Evolutionary conservation across 2,888 invertebrate genomes (phyloP).

Genomic region (Eugnorisma glareosa): DNA sequence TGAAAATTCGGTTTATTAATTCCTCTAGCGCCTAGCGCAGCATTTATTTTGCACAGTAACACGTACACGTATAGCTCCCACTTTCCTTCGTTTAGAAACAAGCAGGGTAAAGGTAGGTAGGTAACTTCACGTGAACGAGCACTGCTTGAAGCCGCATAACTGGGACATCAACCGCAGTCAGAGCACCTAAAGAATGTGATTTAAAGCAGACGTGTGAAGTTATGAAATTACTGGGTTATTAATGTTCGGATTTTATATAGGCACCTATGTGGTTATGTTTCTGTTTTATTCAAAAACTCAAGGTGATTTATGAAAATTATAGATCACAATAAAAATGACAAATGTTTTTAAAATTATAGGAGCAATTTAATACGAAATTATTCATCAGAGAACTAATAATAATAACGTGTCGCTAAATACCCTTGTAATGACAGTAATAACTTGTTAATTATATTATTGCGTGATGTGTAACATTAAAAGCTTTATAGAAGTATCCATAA

Average conservation of each 20-base stretch:
- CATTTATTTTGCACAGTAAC: conserved; percentile 12
- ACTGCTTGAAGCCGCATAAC: conserved; percentile 48
- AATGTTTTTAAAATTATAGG: conserved; percentile 19
- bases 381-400: conserved; percentile 32
- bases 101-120: conserved; percentile 13
- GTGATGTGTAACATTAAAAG: conserved; percentile 74
- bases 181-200: conserved; percentile 44
- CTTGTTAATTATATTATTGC: conserved; percentile 79
- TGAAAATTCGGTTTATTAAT: conserved; percentile 55
- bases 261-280: not conserved
- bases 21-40: conserved; percentile 11
- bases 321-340: conserved; percentile 11
- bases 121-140: conserved; percentile 28
- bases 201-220: conserved; percentile 63
- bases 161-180: conserved; percentile 46
- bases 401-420: conserved; percentile 33
- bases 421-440: conserved; percentile 70
- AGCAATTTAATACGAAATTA: conserved; percentile 23
- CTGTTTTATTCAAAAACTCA: not conserved
- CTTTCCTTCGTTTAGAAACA: conserved; percentile 35
- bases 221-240: conserved; percentile 63
- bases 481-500: conserved; percentile 44
- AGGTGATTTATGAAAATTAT: conserved; percentile 12
- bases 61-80: conserved; percentile 10
- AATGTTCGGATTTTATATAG: not conserved